phyloP scores from a whole-genome alignment of 2,797 vertebrate species.

The Pelodytes ibericus region DNA sequence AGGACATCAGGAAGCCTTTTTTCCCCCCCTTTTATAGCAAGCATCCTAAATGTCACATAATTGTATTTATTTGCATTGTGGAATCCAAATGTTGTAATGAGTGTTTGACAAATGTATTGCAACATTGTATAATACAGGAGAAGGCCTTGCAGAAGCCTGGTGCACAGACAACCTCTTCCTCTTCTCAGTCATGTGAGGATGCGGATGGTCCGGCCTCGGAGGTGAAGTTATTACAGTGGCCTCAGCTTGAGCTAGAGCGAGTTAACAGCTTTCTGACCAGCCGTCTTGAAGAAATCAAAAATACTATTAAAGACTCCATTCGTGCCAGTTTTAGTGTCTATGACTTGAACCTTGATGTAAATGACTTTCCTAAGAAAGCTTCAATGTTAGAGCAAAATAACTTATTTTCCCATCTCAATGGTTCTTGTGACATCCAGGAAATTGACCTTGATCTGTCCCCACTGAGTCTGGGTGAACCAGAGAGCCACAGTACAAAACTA shows the following conservation, averaged over 20 bases:
- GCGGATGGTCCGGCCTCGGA: constrained; percentile 13
- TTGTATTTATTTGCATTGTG: too few relatives aligned
- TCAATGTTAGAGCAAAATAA: constrained; percentile 89
- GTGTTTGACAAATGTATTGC: neutral
- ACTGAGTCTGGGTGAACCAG: constrained; percentile 86
- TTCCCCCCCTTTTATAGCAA: too few relatives aligned
- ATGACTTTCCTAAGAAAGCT: constrained; percentile 93
- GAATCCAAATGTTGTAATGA: too few relatives aligned
- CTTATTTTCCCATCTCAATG: constrained; percentile 88
- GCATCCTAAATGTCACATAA: too few relatives aligned
- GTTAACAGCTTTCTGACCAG: constrained; percentile 97
- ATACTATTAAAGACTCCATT: constrained; percentile 97
- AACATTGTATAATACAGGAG: constrained; percentile 72
- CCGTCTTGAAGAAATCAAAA: constrained; percentile 96
- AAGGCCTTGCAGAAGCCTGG: constrained; percentile 82
- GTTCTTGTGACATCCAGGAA: constrained; percentile 89
- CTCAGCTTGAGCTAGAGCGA: constrained; percentile 89
- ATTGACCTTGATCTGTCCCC: constrained; percentile 95
- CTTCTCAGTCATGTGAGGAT: constrained; percentile 42
- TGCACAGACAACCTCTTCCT: constrained; percentile 67
- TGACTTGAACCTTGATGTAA: constrained; percentile 93
- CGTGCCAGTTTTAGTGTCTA: constrained; percentile 94
- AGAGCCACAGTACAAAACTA: constrained; percentile 81
- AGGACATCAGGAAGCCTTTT: too few relatives aligned
- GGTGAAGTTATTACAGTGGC: constrained; percentile 88